Evolutionary conservation across 2,113 vertebrate genomes (phyloP).

Genomic region (Trematocara variabile): DNA sequence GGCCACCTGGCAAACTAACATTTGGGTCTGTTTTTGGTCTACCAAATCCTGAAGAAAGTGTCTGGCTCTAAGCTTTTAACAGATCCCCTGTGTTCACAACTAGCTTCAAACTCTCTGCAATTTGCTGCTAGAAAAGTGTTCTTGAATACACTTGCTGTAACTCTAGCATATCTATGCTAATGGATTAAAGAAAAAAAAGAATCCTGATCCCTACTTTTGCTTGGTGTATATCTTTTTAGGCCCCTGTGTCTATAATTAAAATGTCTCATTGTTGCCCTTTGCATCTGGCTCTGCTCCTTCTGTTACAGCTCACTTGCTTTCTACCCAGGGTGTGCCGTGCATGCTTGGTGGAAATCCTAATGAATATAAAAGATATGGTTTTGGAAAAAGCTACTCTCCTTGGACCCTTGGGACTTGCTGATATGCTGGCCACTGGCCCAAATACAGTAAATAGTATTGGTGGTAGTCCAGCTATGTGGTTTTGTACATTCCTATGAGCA

Average conservation of each 20-base stretch:
- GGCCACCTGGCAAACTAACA: not conserved
- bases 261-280: not conserved
- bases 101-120: not conserved
- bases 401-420: not conserved
- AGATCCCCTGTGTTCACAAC: not conserved
- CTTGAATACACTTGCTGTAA: not conserved
- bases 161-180: not conserved
- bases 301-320: conserved; percentile 14
- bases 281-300: not conserved
- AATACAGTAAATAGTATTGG: not conserved
- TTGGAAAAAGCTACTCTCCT: not conserved
- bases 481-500: not conserved
- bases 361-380: conserved; percentile 28
- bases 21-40: not conserved
- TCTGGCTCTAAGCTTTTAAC: not conserved
- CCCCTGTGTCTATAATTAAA: not conserved
- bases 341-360: not conserved
- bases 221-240: not conserved
- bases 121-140: not conserved
- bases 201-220: not conserved
- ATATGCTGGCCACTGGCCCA: not conserved
- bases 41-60: not conserved
- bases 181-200: not conserved
- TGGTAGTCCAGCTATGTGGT: not conserved
- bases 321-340: not conserved